Base-by-base conservation (phyloP, 2,888 invertebrate species). In the Encarsia formosa region DNA sequence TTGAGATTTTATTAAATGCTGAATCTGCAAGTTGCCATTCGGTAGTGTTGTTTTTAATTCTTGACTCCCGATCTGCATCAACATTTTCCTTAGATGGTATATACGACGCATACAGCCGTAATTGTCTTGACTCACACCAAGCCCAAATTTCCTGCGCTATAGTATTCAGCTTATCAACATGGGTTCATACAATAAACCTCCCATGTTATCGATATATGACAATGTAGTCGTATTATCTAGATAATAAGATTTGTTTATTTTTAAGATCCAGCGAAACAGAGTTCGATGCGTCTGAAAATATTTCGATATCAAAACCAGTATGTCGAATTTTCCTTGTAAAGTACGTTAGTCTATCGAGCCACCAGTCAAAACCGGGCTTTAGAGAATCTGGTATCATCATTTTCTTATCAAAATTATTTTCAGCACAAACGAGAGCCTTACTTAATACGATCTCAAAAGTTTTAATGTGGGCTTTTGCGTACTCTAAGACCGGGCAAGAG, bases 221-320 rank as follows among this genome's bases (percentile, higher is more conserved):
- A 59, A 24, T 6, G 57, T 57, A 2, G 61, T 61, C 4, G 54
- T 60, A 34, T 61, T 61, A 37, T 57, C 60, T 1, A 52, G 47
- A n/a, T 16, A 35, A 18, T 35, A 35, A 11, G 16, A 35, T 35
- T 35, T 39, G 9, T 20, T 18, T 16, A 13, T 39, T 39, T n/a
- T 15, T 3, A 20, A 39, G 23, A 13, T 23, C 16, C 4, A n/a
- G 18, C 11, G 23, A n/a, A 22, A 39, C n/a, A 39, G 5, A 22
- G 6, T 22, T 8, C 39, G 15, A 11, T 11, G 39, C 39, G 29
- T 29, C 29, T 29, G 29, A 39, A 23, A 39, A 18, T 16, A 22
- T 11, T 13, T 18, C 9, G 20, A 6, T 4, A 23, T 39, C 6
- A 39, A 11, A 6, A 22, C 20, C 4, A 39, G 20, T 2, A 15